Evolutionary conservation across 2,888 invertebrate genomes (phyloP), one percentile per base, ranked within the genome.

Genomic region (Drosophila incognita): DNA sequence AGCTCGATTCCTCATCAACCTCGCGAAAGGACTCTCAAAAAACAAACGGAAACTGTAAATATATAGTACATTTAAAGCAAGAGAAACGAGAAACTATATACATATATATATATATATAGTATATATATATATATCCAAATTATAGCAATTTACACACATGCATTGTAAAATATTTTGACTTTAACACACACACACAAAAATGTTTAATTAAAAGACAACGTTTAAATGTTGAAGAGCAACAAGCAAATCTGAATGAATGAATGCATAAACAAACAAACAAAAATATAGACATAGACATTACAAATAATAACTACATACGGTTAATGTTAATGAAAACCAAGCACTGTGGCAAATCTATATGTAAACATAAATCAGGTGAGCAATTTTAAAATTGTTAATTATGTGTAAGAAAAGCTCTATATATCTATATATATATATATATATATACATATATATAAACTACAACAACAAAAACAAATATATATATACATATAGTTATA

Each of bases 341-440:
- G 74, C 81, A 83, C 87, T 85, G 79, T 88, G 83, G 80, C 78
- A 84, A 84, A 87, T 74, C 74, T 77, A 77, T 76, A 75, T 71
- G 84, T 87, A 89, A 88, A 79, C 81, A 64, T 73, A 83, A 86
- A 81, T 87, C 86, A 87, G 86, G 86, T 87, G 84, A 87, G 84
- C 89, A 87, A 87, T 87, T 87, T 89, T 82, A 63, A 89, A 80
- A 87, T 87, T 89, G 89, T 87, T 89, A 89, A 84, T 89, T 89
- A 87, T 84, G 83, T 84, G 61, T 89, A 87, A 87, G 89, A 60
- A 76, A 87, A 84, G 74, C 80, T 81, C 67, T 67, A 81, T 74
- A 64, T 65, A 70, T 72, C 59, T 51, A 70, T 64, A 65, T 49
- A 54, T 31, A 56, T 68, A 52, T 56, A 75, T 29, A 27, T 27